Base-by-base conservation (phyloP, 2,888 invertebrate genomes). In the Ennomos fuscantarius region DNA sequence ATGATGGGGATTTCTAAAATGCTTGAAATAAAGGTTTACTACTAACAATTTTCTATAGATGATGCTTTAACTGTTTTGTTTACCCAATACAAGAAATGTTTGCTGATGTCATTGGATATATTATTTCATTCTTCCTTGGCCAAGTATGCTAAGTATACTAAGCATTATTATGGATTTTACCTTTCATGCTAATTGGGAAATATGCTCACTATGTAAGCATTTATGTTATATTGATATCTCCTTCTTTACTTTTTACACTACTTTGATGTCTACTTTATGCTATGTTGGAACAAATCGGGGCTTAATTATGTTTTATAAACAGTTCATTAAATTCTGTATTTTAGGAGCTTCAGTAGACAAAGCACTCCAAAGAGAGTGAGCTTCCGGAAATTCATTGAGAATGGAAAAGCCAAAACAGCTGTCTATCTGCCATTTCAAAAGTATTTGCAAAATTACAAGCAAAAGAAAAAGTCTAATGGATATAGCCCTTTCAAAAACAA, bases 381-480 rank as follows among this genome's bases (percentile, higher is more conserved):
- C 69, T 91, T 92, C 60, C 81, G 87, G 3, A 89, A 87, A 67
- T 79, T 91, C 50, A 85, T 92, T 63, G 91, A 93, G 68, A 92
- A 89, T 67, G 86, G 85, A 31, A 84, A 86, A 61, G 86, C 84
- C 9, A 87, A 90, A 73, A 90, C 89, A 10, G 89, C 92, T 9
- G 93, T 93, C 58, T 96, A 95, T 72, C 93, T 95, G 93, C 95
- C 95, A 9, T 95, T 96, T 72, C 93, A 83, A 59, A 90, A 89
- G 60, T 86, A 87, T 58, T 86, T 89, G 44, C 86, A 91, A 61
- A 90, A 81, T 58, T 90, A 89, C 62, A 88, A 84, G 66, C 75
- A 81, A 9, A 91, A 90, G 70, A 91, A 88, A 66, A 90, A 87
- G 62, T 63, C 74, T 0, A 79, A 74, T 46, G 74, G 76, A 33